Evolutionary conservation across 1,140 invertebrate genomes (phyloP), one percentile per base, ranked within the genome.

Genomic region (Brachionus rubens): DNA sequence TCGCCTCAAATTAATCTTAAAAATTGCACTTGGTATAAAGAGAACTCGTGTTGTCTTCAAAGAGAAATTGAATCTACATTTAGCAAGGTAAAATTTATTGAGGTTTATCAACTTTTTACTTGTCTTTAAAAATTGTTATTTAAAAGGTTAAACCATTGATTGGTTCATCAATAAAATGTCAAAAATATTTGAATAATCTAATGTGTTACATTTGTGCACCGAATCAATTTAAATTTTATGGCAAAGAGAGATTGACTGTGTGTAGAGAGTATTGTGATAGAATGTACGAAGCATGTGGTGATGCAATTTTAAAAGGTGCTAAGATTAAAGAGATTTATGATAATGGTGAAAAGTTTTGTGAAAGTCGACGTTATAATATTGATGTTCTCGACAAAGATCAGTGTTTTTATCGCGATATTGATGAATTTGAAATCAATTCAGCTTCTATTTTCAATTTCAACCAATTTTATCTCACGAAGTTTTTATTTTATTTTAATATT

Each of bases 171-270:
- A 76, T 62, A 4, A 78, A 79, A 7, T 85, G 84, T 68, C 82
- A 82, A 59, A 79, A 59, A 33, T 84, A 83, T 78, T 80, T 83
- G 0, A 85, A 85, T 78, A 83, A 83, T 77, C 78, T 85, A 2
- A 85, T 85, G 83, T 85, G 84, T 65, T 85, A 85, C 72, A 82
- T 85, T 14, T 85, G 84, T 76, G 80, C 82, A 10, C 84, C 83
- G 5, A 80, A 81, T 56, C 84, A 85, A 78, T 81, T 82, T 77
- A 62, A 68, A 21, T 85, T 84, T 77, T 85, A 85, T 77, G 52
- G 78, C 10, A 77, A 79, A 33, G 83, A 85, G 78, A 79, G 81
- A 75, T 52, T 85, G 67, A 81, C 80, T 1, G 83, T 85, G 1
- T 84, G 83, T 78, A 80, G 81, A 77, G 80, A 81, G 41, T 85